Evolutionary conservation across 1,140 invertebrate species (phyloP).

Genomic region (Pseudomyrmex dendroicus): DNA sequence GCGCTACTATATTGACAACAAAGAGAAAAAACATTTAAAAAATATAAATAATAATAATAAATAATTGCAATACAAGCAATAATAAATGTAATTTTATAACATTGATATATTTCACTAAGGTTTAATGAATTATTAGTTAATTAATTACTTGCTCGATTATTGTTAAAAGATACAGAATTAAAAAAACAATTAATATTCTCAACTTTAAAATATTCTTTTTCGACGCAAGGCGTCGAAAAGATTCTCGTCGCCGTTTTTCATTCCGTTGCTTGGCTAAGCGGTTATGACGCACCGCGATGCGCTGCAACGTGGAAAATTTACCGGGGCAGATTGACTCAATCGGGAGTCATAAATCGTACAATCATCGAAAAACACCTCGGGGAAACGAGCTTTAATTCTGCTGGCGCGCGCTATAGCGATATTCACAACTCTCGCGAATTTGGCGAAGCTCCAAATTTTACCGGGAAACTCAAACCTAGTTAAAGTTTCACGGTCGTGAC

Average conservation of each 20-base stretch:
- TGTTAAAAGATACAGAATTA: slow-evolving; percentile 28
- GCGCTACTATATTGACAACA: too few species aligned
- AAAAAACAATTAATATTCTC: neutral
- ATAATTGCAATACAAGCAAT: too few species aligned
- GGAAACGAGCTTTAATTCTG: slow-evolving; percentile 46
- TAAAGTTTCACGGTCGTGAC: slow-evolving; percentile 64
- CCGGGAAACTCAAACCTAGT: slow-evolving; percentile 30
- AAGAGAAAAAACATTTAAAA: neutral
- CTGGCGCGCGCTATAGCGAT: slow-evolving; percentile 17
- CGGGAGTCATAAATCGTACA: slow-evolving; percentile 62
- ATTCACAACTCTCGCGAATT: slow-evolving; percentile 56
- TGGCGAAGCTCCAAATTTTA: slow-evolving; percentile 56
- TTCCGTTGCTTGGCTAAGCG: slow-evolving; percentile 21
- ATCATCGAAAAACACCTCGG: slow-evolving; percentile 67
- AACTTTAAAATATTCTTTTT: neutral
- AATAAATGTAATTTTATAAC: too few species aligned
- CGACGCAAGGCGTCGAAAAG: too few species aligned
- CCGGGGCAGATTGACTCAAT: slow-evolving; percentile 53
- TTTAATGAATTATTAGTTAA: neutral
- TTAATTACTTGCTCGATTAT: slow-evolving; percentile 4
- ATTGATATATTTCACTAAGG: too few species aligned
- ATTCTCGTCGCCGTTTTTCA: slow-evolving; percentile 9
- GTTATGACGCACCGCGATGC: neutral
- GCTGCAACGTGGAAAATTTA: slow-evolving; percentile 45
- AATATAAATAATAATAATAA: too few species aligned